Conservation (phyloP, 2,797 vertebrate genomes). For the Vespertilio murinus region DNA sequence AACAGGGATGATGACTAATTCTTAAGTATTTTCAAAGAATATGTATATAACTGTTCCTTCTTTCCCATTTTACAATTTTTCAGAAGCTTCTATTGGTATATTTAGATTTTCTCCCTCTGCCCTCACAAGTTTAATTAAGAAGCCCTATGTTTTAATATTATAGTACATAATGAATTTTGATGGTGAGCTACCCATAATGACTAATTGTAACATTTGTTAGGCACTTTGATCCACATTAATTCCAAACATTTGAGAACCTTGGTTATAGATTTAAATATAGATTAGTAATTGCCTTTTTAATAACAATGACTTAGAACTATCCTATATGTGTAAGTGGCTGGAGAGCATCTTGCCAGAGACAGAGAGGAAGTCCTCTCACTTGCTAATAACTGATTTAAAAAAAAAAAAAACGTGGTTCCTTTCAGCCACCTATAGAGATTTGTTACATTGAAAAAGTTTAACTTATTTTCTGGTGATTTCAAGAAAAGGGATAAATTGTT, state of each 20-base stretch:
- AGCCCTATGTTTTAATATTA: constrained; percentile 17
- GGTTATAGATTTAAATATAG: not conserved
- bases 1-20: not conserved
- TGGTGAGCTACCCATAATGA: not conserved
- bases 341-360: not conserved
- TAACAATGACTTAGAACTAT: not conserved
- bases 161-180: not conserved
- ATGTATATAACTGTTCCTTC: not conserved
- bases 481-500: not conserved
- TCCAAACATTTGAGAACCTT: not conserved
- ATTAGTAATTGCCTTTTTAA: not conserved
- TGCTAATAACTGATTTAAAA: not conserved
- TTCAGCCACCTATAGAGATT: not conserved
- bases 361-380: not conserved
- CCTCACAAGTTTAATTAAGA: constrained; percentile 34
- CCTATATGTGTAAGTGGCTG: not conserved
- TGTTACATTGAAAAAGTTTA: not conserved
- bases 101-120: not conserved
- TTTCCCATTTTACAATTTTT: constrained; percentile 8
- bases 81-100: not conserved
- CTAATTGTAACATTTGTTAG: not conserved
- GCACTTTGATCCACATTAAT: not conserved
- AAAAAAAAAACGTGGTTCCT: not conserved
- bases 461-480: not conserved
- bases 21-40: constrained; percentile 7